These are phyloP conservation scores for Austrolebias charrua DNA, from an alignment of 2,797 vertebrate genomes.

Conservation along the genomic window DNA sequence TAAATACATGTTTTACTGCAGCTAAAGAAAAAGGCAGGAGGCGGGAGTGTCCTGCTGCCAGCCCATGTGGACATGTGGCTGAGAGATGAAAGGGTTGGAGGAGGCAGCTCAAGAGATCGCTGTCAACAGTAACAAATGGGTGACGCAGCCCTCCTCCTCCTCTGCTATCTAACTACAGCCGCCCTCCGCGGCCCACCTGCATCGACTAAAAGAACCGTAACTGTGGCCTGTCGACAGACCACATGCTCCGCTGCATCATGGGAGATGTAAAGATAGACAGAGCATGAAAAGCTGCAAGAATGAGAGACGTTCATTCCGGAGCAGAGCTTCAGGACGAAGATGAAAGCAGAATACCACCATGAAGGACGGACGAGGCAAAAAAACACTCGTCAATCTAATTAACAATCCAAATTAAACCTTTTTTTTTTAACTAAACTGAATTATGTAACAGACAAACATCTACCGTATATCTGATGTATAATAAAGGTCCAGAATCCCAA, in stretches of 20 bases:
- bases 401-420: neutral
- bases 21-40: conserved; percentile 27
- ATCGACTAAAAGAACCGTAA: conserved; percentile 71
- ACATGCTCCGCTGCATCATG: conserved; percentile 45
- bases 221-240: conserved; percentile 61
- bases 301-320: conserved; percentile 64
- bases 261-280: conserved; percentile 72
- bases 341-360: conserved; percentile 44
- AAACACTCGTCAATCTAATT: neutral
- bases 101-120: conserved; percentile 60
- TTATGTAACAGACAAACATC: too few relatives aligned
- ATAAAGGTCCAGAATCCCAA: neutral
- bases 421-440: too few relatives aligned
- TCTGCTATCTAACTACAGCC: conserved; percentile 37
- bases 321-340: conserved; percentile 54
- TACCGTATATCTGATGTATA: too few relatives aligned
- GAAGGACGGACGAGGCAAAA: conserved; percentile 34
- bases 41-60: conserved; percentile 59
- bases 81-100: conserved; percentile 62
- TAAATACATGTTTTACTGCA: neutral
- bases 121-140: conserved; percentile 80
- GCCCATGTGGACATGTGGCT: conserved; percentile 33
- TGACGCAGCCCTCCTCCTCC: conserved; percentile 42
- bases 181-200: conserved; percentile 72
- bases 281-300: conserved; percentile 59